Evolutionary conservation across 2,797 vertebrate genomes (phyloP), one percentile per base, ranked within the genome.

Genomic region (Eospalax fontanierii): DNA sequence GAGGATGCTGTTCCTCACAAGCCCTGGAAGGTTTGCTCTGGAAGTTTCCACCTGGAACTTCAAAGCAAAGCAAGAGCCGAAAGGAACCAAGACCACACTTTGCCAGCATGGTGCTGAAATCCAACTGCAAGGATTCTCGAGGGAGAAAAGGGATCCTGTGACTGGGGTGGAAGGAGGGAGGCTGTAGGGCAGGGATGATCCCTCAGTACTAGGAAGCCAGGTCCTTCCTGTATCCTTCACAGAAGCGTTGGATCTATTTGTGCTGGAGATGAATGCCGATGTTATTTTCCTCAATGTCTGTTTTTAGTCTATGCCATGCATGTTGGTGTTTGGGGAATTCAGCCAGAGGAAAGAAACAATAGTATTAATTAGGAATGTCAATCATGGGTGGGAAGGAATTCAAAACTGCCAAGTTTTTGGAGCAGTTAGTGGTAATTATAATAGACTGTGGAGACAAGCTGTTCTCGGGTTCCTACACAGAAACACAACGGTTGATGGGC

Each of bases 291-390:
- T 98, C 97, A 98, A 97, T 97, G 98, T 96, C 97, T 98, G 97
- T 94, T 98, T 98, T 98, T 96, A 97, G 97, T 87, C 95, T 96
- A 57, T 96, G 96, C 95, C 74, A 0, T 95, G 95, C 96, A 92
- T 97, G 97, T 96, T 97, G 97, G 96, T 91, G 94, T 98, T 98
- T 95, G 96, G 97, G 96, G 98, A 97, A 93, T 95, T 95, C 97
- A 98, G 97, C 97, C 97, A 97, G 97, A 98, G 97, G 97, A 98
- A 97, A 89, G 94, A 97, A 97, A 97, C 97, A 98, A 98, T 98
- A 97, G 97, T 97, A 97, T 98, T 98, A 98, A 98, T 98, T 98
- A 98, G 97, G 93, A 95, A 96, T 88, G 97, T 98, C 98, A 98
- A 97, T 98, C 98, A 98, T 96, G 97, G 97, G 88, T 98, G 97